Percentiles rank a stretch among this genome's conserved stretches.
Evolutionary conservation across 2,797 vertebrate species (phyloP).

Genomic region (Poecile montanus): DNA sequence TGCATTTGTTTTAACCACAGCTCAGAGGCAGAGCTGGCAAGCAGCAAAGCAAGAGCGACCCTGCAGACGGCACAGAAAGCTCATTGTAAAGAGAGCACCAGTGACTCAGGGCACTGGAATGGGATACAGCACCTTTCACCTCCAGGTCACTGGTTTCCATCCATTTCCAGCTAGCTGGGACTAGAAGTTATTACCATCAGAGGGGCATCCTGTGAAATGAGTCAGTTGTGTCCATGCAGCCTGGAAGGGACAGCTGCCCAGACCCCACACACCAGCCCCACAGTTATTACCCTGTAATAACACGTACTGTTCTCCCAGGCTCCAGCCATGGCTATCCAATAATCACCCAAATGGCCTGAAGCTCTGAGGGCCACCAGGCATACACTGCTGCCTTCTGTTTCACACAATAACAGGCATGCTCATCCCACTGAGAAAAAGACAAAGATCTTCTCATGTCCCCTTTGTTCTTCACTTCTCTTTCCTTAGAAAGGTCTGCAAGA

Average conservation of each 20-base stretch:
- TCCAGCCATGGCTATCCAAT: not conserved
- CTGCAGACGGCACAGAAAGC: not conserved
- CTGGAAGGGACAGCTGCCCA: constrained; percentile 25
- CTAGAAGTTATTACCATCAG: constrained; percentile 1
- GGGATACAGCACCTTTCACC: constrained; percentile 38
- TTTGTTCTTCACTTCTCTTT: constrained; percentile 17
- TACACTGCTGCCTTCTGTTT: constrained; percentile 59
- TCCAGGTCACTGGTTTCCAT: constrained; percentile 8
- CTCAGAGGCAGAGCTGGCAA: not conserved
- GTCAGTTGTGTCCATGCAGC: not conserved
- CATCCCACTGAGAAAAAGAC: constrained; percentile 46
- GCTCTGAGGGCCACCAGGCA: constrained; percentile 46
- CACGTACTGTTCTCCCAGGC: not conserved
- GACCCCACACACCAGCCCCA: not conserved
- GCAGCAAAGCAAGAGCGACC: not conserved
- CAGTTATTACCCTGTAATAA: not conserved
- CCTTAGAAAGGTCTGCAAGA: constrained; percentile 28
- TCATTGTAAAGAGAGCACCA: not conserved
- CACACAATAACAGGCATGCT: constrained; percentile 22
- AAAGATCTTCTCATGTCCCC: constrained; percentile 42
- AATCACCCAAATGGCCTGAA: constrained; percentile 30
- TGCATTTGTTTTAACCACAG: not conserved
- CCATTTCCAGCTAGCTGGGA: constrained; percentile 30
- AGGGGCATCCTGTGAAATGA: not conserved
- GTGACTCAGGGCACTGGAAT: constrained; percentile 26